These are phyloP conservation scores for Pristionchus fissidentatus DNA, from an alignment of 2,888 invertebrate species.

Conservation along the genomic window DNA sequence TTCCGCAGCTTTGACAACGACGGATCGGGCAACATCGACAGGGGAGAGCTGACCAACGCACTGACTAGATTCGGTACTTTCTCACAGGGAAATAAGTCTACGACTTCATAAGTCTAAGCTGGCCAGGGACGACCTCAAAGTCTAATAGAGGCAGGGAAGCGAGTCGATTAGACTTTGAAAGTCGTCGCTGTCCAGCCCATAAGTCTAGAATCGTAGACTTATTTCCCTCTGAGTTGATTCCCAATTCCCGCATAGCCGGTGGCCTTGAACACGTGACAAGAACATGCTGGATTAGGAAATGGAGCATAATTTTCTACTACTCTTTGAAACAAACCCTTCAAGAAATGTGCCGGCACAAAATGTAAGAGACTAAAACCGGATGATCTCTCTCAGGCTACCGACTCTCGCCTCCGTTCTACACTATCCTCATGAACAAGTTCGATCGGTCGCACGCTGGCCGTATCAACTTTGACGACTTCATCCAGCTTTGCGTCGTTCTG, in stretches of 20 bases:
- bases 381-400: slow-evolving; percentile 78
- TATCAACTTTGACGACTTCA: slow-evolving; percentile 97
- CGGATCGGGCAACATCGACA: slow-evolving; percentile 89
- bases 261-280: background rate
- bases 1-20: slow-evolving; percentile 94
- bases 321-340: too few species aligned
- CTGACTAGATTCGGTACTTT: slow-evolving; percentile 84
- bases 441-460: slow-evolving; percentile 91
- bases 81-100: too few species aligned
- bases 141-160: too few species aligned
- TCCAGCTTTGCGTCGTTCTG: slow-evolving; percentile 82
- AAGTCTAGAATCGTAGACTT: background rate
- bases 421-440: slow-evolving; percentile 89
- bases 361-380: too few species aligned
- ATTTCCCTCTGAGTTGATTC: background rate
- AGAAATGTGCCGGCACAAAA: too few species aligned
- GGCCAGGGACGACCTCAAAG: too few species aligned
- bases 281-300: too few species aligned
- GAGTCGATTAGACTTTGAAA: too few species aligned
- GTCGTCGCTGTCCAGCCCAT: too few species aligned
- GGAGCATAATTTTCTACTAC: background rate
- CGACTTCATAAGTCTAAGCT: too few species aligned
- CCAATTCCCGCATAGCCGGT: background rate
- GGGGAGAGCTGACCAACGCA: slow-evolving; percentile 89
- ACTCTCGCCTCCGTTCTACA: slow-evolving; percentile 87